Evolutionary conservation across 2,797 vertebrate genomes (phyloP), one percentile per base, ranked within the genome.

Genomic region (Sebastes hubbsi): DNA sequence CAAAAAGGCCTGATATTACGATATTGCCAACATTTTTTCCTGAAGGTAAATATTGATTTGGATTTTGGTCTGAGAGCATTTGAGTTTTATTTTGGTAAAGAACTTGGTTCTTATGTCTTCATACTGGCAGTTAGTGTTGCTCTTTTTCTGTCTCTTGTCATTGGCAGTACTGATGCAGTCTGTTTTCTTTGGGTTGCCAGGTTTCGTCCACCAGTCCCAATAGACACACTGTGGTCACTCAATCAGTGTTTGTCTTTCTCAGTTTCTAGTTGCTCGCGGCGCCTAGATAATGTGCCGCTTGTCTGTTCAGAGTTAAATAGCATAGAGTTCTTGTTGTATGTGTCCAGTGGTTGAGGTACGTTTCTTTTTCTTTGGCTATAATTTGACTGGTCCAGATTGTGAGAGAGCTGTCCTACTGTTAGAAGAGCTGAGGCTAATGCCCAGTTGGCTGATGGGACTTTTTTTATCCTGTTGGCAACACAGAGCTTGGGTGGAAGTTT

Each of bases 211-310:
- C 30, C 12, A 66, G 29, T 77, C 64, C 63, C 72, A 46, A 8
- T 7, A 68, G 76, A 62, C 78, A 75, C 46, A 67, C 61, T 77
- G 54, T 66, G 58, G 75, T 78, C 73, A 71, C 63, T 69, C 52
- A 59, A 18, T 64, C 56, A 29, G 54, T 69, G 25, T 69, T 75
- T 27, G 63, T 78, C 64, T 73, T 74, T 63, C 25, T 75, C 78
- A 58, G 58, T 65, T 69, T 80, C 36, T 71, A 16, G 66, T 81
- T 4, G 10, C n/a, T 82, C 24, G 22, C 25, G 6, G 49, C 30
- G 29, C 18, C 29, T 25, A 55, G 46, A 85, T 83, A 70, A 59
- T 73, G 55, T 84, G 70, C 68, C 71, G 68, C 68, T 77, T 70
- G 46, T 81, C 58, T 75, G 58, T 82, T 80, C 61, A 55, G 49